phyloP scores from a whole-genome alignment of 2,888 invertebrate species.

The Scaptomyza flava region DNA sequence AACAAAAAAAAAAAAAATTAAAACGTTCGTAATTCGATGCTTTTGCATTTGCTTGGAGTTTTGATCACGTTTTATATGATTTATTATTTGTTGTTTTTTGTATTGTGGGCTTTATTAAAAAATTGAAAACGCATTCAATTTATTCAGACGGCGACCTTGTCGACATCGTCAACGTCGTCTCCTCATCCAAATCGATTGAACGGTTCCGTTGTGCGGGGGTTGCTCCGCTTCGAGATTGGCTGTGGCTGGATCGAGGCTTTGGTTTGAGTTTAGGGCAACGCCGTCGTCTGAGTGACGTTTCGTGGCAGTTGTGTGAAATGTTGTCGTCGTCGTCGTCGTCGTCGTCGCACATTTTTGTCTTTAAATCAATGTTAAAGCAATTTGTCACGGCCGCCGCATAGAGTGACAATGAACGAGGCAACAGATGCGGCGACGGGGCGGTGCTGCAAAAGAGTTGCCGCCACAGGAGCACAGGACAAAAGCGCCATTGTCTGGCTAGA shows the following conservation, averaged over 20 bases:
- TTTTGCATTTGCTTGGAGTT: conserved; percentile 64
- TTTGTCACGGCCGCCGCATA: conserved; percentile 72
- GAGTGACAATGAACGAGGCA: conserved; percentile 61
- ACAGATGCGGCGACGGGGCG: conserved; percentile 5
- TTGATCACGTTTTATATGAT: conserved; percentile 18
- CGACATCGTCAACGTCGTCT: conserved; percentile 28
- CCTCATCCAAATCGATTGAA: conserved; percentile 64
- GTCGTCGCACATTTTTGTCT: conserved; percentile 58
- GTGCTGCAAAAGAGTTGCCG: conserved; percentile 45
- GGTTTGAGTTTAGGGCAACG: conserved; percentile 61
- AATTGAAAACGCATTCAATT: conserved; percentile 79
- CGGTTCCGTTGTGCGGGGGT: conserved; percentile 47
- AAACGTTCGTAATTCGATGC: conserved; percentile 72
- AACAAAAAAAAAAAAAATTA: conserved; percentile 13
- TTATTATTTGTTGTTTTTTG: conserved; percentile 20
- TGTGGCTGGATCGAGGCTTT: conserved; percentile 14
- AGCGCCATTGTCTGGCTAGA: conserved; percentile 55
- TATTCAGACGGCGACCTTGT: conserved; percentile 60
- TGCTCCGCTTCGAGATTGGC: conserved; percentile 20
- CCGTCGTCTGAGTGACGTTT: conserved; percentile 66
- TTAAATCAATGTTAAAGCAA: conserved; percentile 78
- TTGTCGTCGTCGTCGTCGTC: conserved; percentile 28
- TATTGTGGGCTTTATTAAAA: conserved; percentile 69
- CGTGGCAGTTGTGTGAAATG: conserved; percentile 75
- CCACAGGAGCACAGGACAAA: conserved; percentile 45